Evolutionary conservation across 2,797 vertebrate species (phyloP), one percentile per base, ranked within the genome.

Genomic region (Cercopithecus diana): DNA sequence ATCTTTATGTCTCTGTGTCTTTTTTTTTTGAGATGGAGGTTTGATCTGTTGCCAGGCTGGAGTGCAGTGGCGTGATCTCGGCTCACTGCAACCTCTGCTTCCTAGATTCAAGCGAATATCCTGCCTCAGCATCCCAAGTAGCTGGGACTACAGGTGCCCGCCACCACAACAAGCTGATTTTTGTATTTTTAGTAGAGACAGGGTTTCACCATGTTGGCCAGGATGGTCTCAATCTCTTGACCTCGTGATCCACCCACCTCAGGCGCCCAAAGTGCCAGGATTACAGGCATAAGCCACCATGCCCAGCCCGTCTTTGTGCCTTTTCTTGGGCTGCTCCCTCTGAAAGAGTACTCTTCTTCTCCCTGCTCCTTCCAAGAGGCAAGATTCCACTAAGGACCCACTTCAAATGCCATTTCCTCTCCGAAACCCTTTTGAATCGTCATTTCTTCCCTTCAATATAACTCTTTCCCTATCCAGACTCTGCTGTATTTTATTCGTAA

Each of bases 311-410:
- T 55, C 57, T 67, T 17, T 89, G n/a, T 39, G 52, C 33, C 52
- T 75, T 84, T 80, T 19, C 80, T 70, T 14, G 15, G 45, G 73
- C 50, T 39, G 13, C 17, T 82, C n/a, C 22, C 48, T 43, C 41
- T 58, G 41, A 15, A 41, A 90, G 24, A 75, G 75, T 58, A n/a
- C 6, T 79, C 50, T 58, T 87, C 76, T 91, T 70, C 26, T 7
- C 50, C 57, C 73, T 72, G 72, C 26, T 15, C 10, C 39, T 64
- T 64, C 43, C 64, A 30, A 43, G 45, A 64, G 87, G 50, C 76
- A 93, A 91, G 79, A 93, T 82, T 72, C 91, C 75, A 81, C 41
- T 75, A 12, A 85, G 48, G 77, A 79, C 73, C 28, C 12, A 58
- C 8, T 84, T 73, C 67, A 95, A 92, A 84, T 50, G 39, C 28